Conservation (phyloP, 2,797 vertebrate genomes). For the Mormyrus proboscirostris region DNA sequence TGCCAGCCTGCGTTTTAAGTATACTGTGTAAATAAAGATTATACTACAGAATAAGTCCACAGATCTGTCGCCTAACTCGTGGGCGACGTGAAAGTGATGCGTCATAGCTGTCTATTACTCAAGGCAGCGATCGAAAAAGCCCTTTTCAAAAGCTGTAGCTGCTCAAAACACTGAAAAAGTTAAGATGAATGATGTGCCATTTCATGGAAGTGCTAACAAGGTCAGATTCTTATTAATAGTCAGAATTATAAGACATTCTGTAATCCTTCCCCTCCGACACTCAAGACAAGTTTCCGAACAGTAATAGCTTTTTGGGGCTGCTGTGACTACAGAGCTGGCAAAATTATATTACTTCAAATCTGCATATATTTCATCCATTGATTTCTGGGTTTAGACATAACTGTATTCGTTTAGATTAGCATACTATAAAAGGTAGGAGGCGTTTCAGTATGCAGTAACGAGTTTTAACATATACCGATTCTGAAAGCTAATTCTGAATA, state of each 20-base stretch:
- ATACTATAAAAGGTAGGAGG: background rate
- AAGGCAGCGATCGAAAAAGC: background rate
- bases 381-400: background rate
- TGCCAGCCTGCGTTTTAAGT: background rate
- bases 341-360: background rate
- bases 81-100: background rate
- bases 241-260: background rate
- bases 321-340: background rate
- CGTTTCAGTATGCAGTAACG: background rate
- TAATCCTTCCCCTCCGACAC: background rate
- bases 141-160: background rate
- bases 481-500: background rate
- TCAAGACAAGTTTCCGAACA: background rate
- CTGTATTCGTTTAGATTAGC: background rate
- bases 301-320: background rate
- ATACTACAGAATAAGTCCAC: background rate
- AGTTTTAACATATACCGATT: background rate
- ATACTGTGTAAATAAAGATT: background rate
- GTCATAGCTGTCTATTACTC: background rate
- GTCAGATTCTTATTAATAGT: background rate
- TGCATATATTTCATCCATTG: background rate
- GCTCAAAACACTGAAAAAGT: background rate
- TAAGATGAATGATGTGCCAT: background rate
- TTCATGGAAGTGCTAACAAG: background rate
- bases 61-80: background rate